Base-by-base conservation (phyloP, 1,140 invertebrate genomes). In the Mycetomoellerius zeteki region DNA sequence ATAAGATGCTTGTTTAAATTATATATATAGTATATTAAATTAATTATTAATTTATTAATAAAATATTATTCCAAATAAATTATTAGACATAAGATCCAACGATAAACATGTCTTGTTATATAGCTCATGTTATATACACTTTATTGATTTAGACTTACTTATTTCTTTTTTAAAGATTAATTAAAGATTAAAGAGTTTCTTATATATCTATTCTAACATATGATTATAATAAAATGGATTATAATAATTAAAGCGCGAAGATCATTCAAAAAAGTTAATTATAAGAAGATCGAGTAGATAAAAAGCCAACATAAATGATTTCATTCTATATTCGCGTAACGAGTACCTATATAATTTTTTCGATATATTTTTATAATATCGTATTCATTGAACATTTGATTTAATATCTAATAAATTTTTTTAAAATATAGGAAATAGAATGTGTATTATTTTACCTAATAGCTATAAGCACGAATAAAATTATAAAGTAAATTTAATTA, bases 401-500 rank as follows among this genome's bases (percentile, higher is more conserved):
- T 67, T 43, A 77, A 30, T 43, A 43, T n/a, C 6, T 7, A 82
- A 27, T 19, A 56, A 6, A 37, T 37, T 27, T n/a, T 54, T n/a
- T n/a, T n/a, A n/a, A n/a, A n/a, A n/a, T 0, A 52, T 1, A 12
- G 21, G 43, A 27, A 67, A 21, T 43, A 37, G 0, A 3, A 67
- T 37, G 33, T 7, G 6, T 37, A 37, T 37, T 37, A 37, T 37
- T 37, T 37, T 37, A 37, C 33, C 33, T 30, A n/a, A 71, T n/a
- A 47, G 4, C 56, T 21, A 60, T 12, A 72, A 19, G 37, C 21
- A 4, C 67, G 7, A 37, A 21, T 80, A 81, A 37, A 52, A 80
- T 64, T 16, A 0, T 19, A 2, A 67, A 2, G 16, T 67, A 56
- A 43, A 81, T 81, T 81, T 69, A 56, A 71, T 71, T 71, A 56